Conservation (phyloP, 2,797 vertebrate species). For the Crocodylus rhombifer region DNA sequence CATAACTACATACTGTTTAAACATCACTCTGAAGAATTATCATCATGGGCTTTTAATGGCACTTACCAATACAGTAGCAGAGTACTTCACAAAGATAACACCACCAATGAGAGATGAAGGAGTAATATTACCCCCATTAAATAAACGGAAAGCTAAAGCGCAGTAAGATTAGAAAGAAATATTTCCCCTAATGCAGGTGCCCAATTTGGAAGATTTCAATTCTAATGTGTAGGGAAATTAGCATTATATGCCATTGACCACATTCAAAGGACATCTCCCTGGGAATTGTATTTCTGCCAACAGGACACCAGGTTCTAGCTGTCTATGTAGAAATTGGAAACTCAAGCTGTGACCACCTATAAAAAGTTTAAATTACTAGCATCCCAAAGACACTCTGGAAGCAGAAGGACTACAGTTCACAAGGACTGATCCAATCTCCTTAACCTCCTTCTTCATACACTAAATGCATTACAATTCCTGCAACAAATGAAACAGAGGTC, state of each 20-base stretch:
- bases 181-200: too few species aligned
- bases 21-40: background rate
- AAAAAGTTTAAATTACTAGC: background rate
- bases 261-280: too few species aligned
- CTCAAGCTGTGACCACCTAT: background rate
- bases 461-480: background rate
- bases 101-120: background rate
- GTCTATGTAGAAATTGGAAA: background rate
- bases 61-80: background rate
- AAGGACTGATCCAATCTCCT: background rate
- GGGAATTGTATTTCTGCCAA: too few species aligned
- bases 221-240: too few species aligned
- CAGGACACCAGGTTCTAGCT: too few species aligned
- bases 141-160: background rate
- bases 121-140: background rate
- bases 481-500: background rate
- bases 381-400: too few species aligned
- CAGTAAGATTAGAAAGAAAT: too few species aligned
- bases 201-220: too few species aligned
- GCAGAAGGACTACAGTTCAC: background rate
- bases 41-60: background rate
- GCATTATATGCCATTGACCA: too few species aligned
- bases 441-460: background rate
- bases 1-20: background rate
- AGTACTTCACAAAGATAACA: background rate